Evolutionary conservation across 2,888 invertebrate genomes (phyloP).

Genomic region (Saturnia pavonia): DNA sequence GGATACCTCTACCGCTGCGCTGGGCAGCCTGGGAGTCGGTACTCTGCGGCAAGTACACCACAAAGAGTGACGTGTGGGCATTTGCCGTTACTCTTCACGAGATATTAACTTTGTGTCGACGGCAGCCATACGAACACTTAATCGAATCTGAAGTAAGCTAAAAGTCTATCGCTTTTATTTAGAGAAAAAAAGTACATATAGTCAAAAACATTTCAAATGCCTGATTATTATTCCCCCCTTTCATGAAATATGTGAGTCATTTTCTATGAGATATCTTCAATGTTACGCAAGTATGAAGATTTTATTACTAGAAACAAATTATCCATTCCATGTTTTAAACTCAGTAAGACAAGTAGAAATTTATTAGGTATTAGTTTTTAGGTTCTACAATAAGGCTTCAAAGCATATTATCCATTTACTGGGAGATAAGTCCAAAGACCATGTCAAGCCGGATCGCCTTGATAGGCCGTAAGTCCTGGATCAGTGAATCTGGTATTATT

Average conservation of each 20-base stretch:
- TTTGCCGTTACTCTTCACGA: constrained; percentile 95
- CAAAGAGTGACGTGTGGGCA: constrained; percentile 95
- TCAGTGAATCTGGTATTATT: no score
- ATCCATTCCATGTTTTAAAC: not conserved
- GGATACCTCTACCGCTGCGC: constrained; percentile 90
- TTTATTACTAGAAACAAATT: not conserved
- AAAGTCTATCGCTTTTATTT: not conserved
- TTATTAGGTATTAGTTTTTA: no score
- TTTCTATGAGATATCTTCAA: not conserved
- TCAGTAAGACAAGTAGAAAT: no score
- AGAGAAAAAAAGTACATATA: no score
- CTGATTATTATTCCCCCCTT: no score
- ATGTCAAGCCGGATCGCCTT: no score
- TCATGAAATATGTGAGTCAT: not conserved
- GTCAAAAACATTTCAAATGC: no score
- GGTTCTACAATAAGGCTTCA: no score
- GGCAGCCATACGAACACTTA: constrained; percentile 89
- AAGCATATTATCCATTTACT: no score
- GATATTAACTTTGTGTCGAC: constrained; percentile 88
- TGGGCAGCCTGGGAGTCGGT: constrained; percentile 96
- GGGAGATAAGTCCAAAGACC: no score
- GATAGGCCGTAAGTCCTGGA: no score
- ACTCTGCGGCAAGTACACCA: constrained; percentile 90
- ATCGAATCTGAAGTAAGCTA: constrained; percentile 86
- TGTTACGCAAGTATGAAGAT: not conserved